Conservation (phyloP, 2,797 vertebrate species). For the Distichodus sexfasciatus region DNA sequence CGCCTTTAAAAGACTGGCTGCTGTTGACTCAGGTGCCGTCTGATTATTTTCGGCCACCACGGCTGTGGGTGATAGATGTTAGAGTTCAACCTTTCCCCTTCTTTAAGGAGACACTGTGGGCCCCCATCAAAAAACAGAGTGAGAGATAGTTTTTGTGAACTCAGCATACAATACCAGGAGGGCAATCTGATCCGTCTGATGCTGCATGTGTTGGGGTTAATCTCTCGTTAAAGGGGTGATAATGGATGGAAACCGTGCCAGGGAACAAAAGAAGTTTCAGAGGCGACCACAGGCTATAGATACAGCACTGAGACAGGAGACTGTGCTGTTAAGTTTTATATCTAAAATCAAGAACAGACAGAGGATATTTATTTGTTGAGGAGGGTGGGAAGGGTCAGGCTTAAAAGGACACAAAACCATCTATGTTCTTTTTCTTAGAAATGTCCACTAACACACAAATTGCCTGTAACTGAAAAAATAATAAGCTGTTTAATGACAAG, state of each 20-base stretch:
- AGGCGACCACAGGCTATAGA: not conserved
- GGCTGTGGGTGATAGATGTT: constrained; percentile 68
- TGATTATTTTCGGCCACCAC: constrained; percentile 73
- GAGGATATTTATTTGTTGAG: not conserved
- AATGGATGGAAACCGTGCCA: constrained; percentile 44
- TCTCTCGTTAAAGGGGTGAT: constrained; percentile 54
- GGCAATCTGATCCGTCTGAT: constrained; percentile 49
- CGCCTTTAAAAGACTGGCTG: constrained; percentile 56
- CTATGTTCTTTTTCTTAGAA: too few species aligned
- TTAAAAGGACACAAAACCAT: too few species aligned
- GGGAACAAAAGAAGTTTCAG: constrained; percentile 21
- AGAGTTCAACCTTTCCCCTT: constrained; percentile 66
- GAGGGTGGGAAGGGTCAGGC: too few species aligned
- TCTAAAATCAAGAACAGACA: constrained; percentile 13
- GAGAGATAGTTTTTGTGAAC: constrained; percentile 42
- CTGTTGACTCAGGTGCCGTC: constrained; percentile 76
- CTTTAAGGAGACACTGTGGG: constrained; percentile 52
- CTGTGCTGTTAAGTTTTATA: constrained; percentile 25
- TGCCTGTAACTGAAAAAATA: too few species aligned
- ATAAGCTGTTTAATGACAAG: too few species aligned
- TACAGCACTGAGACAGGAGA: constrained; percentile 9
- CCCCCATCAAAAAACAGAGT: constrained; percentile 28
- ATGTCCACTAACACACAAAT: too few species aligned
- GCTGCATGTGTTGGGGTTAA: constrained; percentile 40
- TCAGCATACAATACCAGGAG: constrained; percentile 45